phyloP scores from a whole-genome alignment of 2,113 vertebrate species.

The Scytalopus superciliaris region DNA sequence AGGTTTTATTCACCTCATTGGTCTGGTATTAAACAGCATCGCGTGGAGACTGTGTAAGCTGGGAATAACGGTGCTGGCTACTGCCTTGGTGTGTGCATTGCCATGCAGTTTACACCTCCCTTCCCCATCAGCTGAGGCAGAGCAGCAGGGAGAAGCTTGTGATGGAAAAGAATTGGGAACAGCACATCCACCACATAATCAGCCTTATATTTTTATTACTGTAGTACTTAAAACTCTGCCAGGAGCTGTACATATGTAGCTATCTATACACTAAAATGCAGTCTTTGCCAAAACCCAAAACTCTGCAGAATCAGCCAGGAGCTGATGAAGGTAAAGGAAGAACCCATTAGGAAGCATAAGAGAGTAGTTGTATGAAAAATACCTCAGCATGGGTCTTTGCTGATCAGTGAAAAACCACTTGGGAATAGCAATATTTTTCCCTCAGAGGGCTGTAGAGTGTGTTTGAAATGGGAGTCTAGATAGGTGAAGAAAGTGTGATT shows the following conservation, averaged over 20 bases:
- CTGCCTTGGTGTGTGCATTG: not conserved
- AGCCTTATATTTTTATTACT: not conserved
- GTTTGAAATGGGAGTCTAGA: not conserved
- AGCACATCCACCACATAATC: not conserved
- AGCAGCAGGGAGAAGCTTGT: not conserved
- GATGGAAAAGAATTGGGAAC: not conserved
- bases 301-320: not conserved
- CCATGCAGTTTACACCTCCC: not conserved
- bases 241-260: not conserved
- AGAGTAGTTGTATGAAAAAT: not conserved
- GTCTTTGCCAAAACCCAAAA: not conserved
- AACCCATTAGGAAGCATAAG: not conserved
- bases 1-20: slow-evolving; percentile 74
- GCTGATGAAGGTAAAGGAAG: not conserved
- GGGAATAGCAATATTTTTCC: not conserved
- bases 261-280: not conserved
- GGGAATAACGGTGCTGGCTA: not conserved
- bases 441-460: not conserved
- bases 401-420: not conserved
- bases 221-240: not conserved
- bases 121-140: not conserved
- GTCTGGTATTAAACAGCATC: slow-evolving; percentile 63
- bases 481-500: not conserved
- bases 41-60: not conserved
- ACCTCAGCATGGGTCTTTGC: not conserved